A percentile compares a stretch with the other conserved stretches of the same genome.
phyloP scores from a whole-genome alignment of 2,113 vertebrate genomes.

The Bufo bufo region DNA sequence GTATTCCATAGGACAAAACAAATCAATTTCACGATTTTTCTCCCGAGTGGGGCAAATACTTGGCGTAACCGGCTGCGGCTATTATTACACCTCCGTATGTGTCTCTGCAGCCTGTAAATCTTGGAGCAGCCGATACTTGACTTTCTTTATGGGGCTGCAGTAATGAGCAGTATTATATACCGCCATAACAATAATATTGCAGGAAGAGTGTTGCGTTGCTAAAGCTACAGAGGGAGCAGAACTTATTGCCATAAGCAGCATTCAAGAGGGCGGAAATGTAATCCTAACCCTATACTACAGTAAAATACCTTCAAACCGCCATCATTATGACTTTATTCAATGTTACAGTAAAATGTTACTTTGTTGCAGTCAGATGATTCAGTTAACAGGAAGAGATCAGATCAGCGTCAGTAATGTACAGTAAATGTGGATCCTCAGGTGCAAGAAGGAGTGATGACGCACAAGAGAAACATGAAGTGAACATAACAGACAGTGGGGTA shows the following conservation, averaged over 20 bases:
- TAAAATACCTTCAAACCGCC: not conserved
- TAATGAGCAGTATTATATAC: not conserved
- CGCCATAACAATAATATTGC: not conserved
- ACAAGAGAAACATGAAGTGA: too few species aligned
- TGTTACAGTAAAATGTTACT: too few species aligned
- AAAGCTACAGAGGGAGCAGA: not conserved
- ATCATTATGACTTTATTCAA: too few species aligned
- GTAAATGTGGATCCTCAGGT: too few species aligned
- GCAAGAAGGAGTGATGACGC: too few species aligned
- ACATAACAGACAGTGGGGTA: too few species aligned
- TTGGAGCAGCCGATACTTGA: not conserved
- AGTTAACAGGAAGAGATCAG: too few species aligned
- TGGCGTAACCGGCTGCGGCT: not conserved
- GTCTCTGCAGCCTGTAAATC: not conserved
- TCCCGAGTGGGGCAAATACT: constrained; percentile 24
- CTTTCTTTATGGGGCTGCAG: not conserved
- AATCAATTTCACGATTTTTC: constrained; percentile 25
- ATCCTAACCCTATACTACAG: not conserved
- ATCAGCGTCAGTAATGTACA: too few species aligned
- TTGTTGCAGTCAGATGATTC: too few species aligned
- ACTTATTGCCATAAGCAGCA: not conserved
- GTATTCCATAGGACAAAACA: constrained; percentile 25
- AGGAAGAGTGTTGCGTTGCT: not conserved
- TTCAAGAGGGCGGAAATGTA: not conserved
- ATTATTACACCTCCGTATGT: not conserved